Conservation (phyloP, 2,888 invertebrate species). For the Lepidochrysops patricia region DNA sequence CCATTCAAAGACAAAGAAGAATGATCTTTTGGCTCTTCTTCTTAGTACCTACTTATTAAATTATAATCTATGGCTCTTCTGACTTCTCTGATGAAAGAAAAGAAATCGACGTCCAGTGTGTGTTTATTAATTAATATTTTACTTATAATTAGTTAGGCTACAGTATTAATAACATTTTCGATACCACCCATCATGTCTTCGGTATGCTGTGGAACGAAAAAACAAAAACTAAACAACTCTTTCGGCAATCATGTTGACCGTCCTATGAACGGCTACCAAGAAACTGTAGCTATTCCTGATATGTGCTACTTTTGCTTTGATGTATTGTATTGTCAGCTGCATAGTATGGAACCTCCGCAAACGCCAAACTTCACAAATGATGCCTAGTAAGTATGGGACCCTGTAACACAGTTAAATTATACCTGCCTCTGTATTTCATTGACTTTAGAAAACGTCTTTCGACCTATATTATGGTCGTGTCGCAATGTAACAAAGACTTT, state of each 20-base stretch:
- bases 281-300: conserved; percentile 87
- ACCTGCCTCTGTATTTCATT: neutral
- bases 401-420: conserved; percentile 15
- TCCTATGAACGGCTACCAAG: conserved; percentile 69
- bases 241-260: conserved; percentile 75
- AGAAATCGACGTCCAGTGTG: neutral
- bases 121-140: neutral
- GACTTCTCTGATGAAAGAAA: neutral
- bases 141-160: conserved; percentile 40
- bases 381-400: conserved; percentile 85
- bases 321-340: conserved; percentile 94
- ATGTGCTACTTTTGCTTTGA: conserved; percentile 99
- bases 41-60: no score
- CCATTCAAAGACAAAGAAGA: neutral
- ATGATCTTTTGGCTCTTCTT: neutral
- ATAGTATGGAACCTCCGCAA: conserved; percentile 93
- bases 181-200: conserved; percentile 81
- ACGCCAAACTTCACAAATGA: conserved; percentile 95
- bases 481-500: conserved; percentile 12
- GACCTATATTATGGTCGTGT: neutral
- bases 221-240: conserved; percentile 88
- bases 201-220: conserved; percentile 93
- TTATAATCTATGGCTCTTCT: no score
- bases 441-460: conserved; percentile 1
- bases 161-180: conserved; percentile 34